A percentile compares a stretch with the other conserved stretches of the same genome.
Conservation (phyloP, 2,113 vertebrate species). For the Morone saxatilis region DNA sequence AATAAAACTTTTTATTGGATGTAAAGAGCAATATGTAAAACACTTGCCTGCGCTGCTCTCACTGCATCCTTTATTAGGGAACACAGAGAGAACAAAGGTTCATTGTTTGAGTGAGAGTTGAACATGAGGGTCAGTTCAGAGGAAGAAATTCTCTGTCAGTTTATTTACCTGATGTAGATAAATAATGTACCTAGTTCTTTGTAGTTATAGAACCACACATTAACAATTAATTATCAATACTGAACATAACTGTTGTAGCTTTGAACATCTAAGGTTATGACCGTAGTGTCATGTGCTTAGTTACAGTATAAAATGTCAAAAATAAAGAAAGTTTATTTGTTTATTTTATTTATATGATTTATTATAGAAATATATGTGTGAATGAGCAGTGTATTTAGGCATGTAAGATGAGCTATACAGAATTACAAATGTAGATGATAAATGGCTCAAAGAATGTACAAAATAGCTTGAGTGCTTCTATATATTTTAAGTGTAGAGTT, state of each 20-base stretch:
- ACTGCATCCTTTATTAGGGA: slow-evolving; percentile 35
- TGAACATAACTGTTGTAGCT: neutral
- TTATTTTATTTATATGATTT: neutral
- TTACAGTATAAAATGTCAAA: neutral
- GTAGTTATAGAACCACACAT: neutral
- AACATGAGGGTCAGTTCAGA: slow-evolving; percentile 27
- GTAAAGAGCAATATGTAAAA: neutral
- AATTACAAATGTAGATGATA: neutral
- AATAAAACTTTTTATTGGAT: neutral
- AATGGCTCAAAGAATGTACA: neutral
- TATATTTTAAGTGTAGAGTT: neutral
- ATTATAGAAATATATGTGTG: neutral
- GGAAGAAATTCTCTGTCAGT: slow-evolving; percentile 20
- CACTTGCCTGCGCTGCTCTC: slow-evolving; percentile 13
- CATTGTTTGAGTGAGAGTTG: slow-evolving; percentile 40
- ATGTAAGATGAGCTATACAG: neutral
- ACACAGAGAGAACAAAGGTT: slow-evolving; percentile 52
- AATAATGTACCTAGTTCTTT: no score
- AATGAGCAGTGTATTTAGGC: no score
- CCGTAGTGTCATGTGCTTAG: neutral
- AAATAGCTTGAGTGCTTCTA: no score
- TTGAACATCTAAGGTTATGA: neutral
- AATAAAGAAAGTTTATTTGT: neutral
- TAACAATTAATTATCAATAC: slow-evolving; percentile 7
- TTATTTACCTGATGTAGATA: slow-evolving; percentile 5